phyloP scores from a whole-genome alignment of 2,113 vertebrate species.

The Gnathonemus echidnorhynchus region DNA sequence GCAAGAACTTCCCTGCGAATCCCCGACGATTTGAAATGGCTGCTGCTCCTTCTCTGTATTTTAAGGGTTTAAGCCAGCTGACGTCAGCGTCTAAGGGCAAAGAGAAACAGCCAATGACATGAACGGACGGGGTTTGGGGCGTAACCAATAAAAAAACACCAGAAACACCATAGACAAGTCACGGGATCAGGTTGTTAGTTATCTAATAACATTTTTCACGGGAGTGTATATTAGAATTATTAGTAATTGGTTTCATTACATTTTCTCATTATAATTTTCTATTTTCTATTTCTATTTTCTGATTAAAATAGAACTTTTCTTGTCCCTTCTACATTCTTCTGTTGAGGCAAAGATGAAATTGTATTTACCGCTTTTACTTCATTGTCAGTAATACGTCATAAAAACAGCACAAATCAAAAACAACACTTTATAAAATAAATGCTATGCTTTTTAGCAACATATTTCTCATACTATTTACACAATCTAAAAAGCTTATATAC shows the following conservation, averaged over 20 bases:
- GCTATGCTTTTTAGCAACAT: background rate
- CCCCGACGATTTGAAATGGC: background rate
- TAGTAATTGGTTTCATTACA: background rate
- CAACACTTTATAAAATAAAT: background rate
- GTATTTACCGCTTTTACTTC: background rate
- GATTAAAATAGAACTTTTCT: background rate
- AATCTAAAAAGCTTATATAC: background rate
- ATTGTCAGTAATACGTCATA: background rate
- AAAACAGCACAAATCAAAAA: background rate
- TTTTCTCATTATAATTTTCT: background rate
- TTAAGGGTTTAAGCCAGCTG: background rate
- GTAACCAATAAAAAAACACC: background rate
- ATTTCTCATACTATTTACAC: background rate
- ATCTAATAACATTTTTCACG: background rate
- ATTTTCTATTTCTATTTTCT: background rate
- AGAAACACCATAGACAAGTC: background rate
- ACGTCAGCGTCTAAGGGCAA: background rate
- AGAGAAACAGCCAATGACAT: background rate
- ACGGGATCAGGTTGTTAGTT: background rate
- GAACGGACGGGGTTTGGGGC: background rate
- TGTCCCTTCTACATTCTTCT: background rate
- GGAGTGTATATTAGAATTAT: background rate
- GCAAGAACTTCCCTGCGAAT: slow-evolving; percentile 39
- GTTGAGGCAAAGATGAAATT: background rate
- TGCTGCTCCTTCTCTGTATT: background rate